Conservation (phyloP, 2,797 vertebrate genomes). For the Ceyx erithaca region DNA sequence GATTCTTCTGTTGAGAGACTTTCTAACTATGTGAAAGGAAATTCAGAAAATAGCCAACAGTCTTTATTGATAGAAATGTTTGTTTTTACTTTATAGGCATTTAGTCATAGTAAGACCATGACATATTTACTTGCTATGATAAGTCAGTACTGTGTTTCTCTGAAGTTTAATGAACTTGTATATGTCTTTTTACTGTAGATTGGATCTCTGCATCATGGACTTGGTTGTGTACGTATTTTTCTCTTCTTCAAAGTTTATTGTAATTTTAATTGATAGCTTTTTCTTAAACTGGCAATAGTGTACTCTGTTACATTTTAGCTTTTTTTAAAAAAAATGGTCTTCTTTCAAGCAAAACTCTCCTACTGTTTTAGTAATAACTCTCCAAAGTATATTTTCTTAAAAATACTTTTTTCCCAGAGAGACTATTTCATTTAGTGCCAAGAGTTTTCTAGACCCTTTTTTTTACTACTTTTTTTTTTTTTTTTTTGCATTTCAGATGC, state of each 20-base stretch:
- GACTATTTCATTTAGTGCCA: not conserved
- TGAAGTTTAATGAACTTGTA: slow-evolving; percentile 69
- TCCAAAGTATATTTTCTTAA: not conserved
- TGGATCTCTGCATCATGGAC: slow-evolving; percentile 94
- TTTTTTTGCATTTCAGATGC: not conserved
- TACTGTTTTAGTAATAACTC: not conserved
- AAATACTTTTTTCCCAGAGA: not conserved
- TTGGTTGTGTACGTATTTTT: slow-evolving; percentile 93
- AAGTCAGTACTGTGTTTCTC: slow-evolving; percentile 61
- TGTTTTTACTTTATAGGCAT: slow-evolving; percentile 62
- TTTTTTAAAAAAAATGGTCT: not conserved
- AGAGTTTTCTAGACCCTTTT: not conserved
- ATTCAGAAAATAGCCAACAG: not conserved
- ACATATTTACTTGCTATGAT: slow-evolving; percentile 58
- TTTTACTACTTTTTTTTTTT: not conserved
- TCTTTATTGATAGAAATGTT: slow-evolving; percentile 31
- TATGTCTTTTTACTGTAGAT: slow-evolving; percentile 84
- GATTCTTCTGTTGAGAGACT: not conserved
- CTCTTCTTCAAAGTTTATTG: not conserved
- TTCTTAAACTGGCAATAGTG: not conserved
- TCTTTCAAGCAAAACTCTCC: not conserved
- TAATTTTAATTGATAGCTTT: not conserved
- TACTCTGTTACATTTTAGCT: not conserved
- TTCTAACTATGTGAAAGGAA: not conserved
- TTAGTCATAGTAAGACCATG: slow-evolving; percentile 49